Evolutionary conservation across 2,797 vertebrate species (phyloP).

Genomic region (Danio jaintianensis): DNA sequence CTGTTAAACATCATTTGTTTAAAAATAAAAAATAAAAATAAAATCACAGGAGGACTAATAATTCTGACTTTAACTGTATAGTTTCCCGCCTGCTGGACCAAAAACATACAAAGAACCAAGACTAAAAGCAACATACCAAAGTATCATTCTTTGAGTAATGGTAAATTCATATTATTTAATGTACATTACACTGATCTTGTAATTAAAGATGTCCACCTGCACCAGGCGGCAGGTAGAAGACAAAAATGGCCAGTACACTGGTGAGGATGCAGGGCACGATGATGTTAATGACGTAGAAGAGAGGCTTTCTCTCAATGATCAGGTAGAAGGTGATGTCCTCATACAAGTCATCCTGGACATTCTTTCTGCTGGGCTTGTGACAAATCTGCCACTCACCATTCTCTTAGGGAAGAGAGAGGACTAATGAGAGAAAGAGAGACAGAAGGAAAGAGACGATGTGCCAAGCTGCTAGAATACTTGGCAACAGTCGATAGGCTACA

Average conservation of each 20-base stretch:
- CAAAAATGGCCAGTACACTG: conserved; percentile 89
- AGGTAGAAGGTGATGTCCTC: conserved; percentile 91
- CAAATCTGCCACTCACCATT: conserved; percentile 91
- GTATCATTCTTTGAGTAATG: too few species aligned
- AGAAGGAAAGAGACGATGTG: conserved; percentile 11
- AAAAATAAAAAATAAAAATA: too few species aligned
- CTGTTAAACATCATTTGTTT: too few species aligned
- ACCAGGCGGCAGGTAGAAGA: conserved; percentile 92
- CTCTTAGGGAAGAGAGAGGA: conserved; percentile 71
- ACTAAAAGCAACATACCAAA: too few species aligned
- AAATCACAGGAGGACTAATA: too few species aligned
- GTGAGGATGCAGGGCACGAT: conserved; percentile 92
- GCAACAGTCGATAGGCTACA: not conserved
- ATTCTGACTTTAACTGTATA: too few species aligned
- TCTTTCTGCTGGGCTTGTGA: conserved; percentile 85
- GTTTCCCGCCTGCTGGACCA: too few species aligned
- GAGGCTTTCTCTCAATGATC: conserved; percentile 89
- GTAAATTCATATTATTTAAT: too few species aligned
- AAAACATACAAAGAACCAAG: too few species aligned
- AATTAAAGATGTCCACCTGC: conserved; percentile 78
- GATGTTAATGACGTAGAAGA: conserved; percentile 92
- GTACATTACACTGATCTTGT: not conserved
- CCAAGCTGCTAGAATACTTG: conserved; percentile 11
- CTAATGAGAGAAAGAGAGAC: conserved; percentile 9
- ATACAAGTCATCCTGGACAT: conserved; percentile 76